Evolutionary conservation across 2,113 vertebrate genomes (phyloP).

Genomic region (Vimba vimba): DNA sequence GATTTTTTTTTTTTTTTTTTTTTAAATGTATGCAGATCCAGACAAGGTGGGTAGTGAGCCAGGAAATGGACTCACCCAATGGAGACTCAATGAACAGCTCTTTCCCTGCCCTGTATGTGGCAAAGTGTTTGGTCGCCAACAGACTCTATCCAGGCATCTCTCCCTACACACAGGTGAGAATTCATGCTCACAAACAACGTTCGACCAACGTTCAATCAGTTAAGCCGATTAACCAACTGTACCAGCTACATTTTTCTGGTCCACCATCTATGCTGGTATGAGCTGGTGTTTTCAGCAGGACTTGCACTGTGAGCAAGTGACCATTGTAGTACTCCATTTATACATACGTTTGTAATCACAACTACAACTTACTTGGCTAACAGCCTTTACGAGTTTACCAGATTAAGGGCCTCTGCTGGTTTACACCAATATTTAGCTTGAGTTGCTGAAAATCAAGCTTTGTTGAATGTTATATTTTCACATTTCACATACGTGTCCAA

Average conservation of each 20-base stretch:
- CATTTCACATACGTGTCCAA: neutral
- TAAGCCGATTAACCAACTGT: neutral
- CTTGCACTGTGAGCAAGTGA: neutral
- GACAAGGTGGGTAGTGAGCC: constrained; percentile 87
- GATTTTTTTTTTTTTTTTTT: neutral
- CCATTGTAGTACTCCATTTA: neutral
- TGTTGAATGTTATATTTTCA: neutral
- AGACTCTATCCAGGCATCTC: constrained; percentile 95
- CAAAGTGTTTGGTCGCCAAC: constrained; percentile 96
- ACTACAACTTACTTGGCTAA: neutral
- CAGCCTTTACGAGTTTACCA: neutral
- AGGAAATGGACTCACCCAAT: constrained; percentile 87
- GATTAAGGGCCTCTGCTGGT: neutral
- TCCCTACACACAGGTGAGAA: constrained; percentile 94
- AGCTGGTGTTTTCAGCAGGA: neutral
- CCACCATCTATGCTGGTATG: neutral
- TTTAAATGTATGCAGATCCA: constrained; percentile 73
- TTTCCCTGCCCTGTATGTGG: constrained; percentile 94
- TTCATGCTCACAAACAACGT: constrained; percentile 28
- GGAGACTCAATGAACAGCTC: constrained; percentile 94
- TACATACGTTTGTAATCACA: neutral
- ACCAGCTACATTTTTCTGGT: neutral
- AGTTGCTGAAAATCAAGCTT: neutral
- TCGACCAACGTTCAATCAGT: neutral
- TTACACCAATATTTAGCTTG: neutral